phyloP scores from a whole-genome alignment of 2,797 vertebrate species.

The Acanthiza pusilla region DNA sequence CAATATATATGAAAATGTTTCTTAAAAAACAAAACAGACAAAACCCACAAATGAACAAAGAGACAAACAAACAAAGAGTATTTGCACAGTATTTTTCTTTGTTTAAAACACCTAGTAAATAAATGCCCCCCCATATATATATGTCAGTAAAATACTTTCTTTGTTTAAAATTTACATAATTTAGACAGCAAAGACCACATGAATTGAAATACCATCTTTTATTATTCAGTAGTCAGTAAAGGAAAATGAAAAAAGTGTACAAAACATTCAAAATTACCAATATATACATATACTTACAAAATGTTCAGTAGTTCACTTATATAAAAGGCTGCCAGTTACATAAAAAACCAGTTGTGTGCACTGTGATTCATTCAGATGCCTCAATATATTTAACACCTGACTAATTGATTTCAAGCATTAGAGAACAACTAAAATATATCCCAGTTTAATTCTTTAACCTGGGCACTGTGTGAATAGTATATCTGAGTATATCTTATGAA shows the following conservation, averaged over 20 bases:
- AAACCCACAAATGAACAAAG: not conserved
- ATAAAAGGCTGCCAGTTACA: not conserved
- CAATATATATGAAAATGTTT: not conserved
- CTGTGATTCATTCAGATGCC: not conserved
- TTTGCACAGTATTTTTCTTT: not conserved
- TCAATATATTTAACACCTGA: not conserved
- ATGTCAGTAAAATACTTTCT: not conserved
- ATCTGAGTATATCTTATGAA: not conserved
- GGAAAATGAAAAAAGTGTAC: not conserved
- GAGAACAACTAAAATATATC: not conserved
- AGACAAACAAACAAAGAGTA: not conserved
- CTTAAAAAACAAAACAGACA: not conserved
- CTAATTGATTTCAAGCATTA: not conserved
- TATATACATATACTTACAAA: not conserved
- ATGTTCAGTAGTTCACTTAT: not conserved
- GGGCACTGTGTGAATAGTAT: not conserved
- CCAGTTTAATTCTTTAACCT: not conserved
- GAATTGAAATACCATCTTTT: not conserved
- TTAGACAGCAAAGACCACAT: not conserved
- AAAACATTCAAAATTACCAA: not conserved
- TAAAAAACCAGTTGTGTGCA: not conserved
- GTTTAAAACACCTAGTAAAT: not conserved
- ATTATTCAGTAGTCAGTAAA: not conserved
- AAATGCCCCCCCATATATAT: not conserved
- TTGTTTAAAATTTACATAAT: not conserved